Conservation (phyloP, 2,113 vertebrate genomes). For the Cottus gobio region DNA sequence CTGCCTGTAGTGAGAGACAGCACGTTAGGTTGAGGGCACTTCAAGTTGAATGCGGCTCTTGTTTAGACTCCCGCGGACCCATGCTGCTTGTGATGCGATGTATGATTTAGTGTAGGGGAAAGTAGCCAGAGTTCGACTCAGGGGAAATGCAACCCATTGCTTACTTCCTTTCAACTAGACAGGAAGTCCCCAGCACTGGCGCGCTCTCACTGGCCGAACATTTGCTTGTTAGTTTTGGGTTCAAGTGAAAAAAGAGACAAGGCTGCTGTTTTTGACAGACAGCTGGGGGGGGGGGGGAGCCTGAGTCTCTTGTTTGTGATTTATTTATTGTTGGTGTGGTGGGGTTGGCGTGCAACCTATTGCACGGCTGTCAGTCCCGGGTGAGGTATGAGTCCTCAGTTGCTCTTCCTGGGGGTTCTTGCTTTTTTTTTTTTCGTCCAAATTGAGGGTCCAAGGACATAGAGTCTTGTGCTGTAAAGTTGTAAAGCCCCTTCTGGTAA, state of each 20-base stretch:
- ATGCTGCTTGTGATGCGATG: constrained; percentile 56
- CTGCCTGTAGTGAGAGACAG: constrained; percentile 51
- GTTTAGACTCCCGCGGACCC: constrained; percentile 48
- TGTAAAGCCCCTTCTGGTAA: background rate
- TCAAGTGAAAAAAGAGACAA: constrained; percentile 66
- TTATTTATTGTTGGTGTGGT: too few species aligned
- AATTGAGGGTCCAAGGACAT: too few species aligned
- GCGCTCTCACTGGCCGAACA: constrained; percentile 62
- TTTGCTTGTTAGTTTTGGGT: constrained; percentile 75
- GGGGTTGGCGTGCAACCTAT: too few species aligned
- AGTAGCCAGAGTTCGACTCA: constrained; percentile 45
- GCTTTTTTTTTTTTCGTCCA: too few species aligned
- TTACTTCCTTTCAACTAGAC: constrained; percentile 71
- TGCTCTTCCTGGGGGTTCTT: too few species aligned
- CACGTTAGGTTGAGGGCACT: constrained; percentile 52
- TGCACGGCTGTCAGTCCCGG: too few species aligned
- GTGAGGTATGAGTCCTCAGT: too few species aligned
- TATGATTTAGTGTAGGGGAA: constrained; percentile 59
- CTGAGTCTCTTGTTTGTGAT: constrained; percentile 44
- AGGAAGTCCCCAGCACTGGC: constrained; percentile 54
- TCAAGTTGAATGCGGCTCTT: constrained; percentile 39
- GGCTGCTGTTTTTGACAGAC: constrained; percentile 76
- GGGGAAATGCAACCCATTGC: constrained; percentile 66
- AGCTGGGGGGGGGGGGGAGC: constrained; percentile 54
- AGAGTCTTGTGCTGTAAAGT: too few species aligned